phyloP scores from a whole-genome alignment of 2,888 invertebrate species.

The Pristionchus entomophagus region DNA sequence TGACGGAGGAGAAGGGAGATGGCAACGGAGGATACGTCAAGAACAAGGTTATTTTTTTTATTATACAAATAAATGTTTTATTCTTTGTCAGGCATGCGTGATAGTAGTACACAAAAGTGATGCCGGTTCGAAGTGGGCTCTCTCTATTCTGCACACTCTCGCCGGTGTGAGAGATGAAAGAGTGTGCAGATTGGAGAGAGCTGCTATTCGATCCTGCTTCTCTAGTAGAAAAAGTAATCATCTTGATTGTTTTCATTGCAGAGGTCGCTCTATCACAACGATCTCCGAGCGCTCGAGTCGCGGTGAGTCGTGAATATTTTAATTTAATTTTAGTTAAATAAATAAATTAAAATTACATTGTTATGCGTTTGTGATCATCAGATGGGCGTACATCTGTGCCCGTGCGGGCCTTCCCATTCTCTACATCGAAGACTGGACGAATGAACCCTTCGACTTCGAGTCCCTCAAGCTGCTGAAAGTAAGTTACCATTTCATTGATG shows the following conservation, averaged over 20 bases:
- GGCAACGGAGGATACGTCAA: background rate
- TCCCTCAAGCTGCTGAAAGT: background rate
- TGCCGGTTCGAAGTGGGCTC: too few relatives aligned
- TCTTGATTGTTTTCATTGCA: background rate
- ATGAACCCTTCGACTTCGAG: background rate
- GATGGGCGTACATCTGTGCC: background rate
- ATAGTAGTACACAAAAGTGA: too few relatives aligned
- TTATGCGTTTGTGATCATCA: too few relatives aligned
- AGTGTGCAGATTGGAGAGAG: too few relatives aligned
- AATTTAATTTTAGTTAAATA: background rate
- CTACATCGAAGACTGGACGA: conserved; percentile 2
- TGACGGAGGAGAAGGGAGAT: background rate
- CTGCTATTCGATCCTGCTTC: background rate
- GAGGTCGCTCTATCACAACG: background rate
- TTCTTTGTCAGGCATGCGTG: too few relatives aligned
- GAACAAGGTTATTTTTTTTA: background rate
- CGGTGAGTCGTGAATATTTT: background rate
- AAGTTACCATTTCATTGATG: too few relatives aligned
- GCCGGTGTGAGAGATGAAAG: too few relatives aligned
- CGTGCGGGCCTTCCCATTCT: background rate
- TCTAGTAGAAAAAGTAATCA: background rate
- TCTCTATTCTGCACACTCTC: too few relatives aligned
- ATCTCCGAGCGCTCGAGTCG: too few relatives aligned
- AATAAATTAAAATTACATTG: too few relatives aligned
- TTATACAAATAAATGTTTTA: too few relatives aligned